Evolutionary conservation across 2,797 vertebrate species (phyloP).

Genomic region (Esox masquinongy): DNA sequence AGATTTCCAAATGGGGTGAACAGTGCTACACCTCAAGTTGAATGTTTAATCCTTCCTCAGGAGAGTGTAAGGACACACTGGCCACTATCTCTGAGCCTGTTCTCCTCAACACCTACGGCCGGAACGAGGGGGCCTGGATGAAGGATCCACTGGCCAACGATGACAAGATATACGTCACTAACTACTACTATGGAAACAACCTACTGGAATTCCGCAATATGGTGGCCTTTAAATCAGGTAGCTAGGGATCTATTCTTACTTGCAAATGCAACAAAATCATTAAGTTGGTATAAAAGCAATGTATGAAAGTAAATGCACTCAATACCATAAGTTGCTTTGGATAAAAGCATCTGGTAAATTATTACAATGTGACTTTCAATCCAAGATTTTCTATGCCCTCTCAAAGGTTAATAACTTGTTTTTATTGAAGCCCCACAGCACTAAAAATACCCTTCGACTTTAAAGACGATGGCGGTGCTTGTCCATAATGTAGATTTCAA

Average conservation of each 20-base stretch:
- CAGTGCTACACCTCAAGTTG: not conserved
- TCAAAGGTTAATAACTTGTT: no score
- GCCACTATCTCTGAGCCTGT: constrained; percentile 91
- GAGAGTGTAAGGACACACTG: constrained; percentile 92
- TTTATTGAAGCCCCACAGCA: no score
- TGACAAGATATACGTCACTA: constrained; percentile 91
- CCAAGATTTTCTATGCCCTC: no score
- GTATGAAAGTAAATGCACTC: no score
- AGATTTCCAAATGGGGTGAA: not conserved
- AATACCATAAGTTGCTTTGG: no score
- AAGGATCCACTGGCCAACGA: constrained; percentile 90
- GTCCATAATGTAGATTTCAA: no score
- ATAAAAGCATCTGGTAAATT: no score
- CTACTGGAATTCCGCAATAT: constrained; percentile 93
- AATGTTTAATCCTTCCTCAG: constrained; percentile 57
- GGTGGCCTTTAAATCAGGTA: constrained; percentile 94
- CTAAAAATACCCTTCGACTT: no score
- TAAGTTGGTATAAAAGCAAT: no score
- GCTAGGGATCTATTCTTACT: not conserved
- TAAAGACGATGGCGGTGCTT: no score
- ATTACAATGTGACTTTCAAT: no score
- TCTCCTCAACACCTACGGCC: constrained; percentile 91
- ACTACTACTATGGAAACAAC: constrained; percentile 93
- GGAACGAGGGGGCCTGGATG: constrained; percentile 97
- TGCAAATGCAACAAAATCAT: not conserved